Base-by-base conservation (phyloP, 2,888 invertebrate genomes). In the Cyclophora albipunctata region DNA sequence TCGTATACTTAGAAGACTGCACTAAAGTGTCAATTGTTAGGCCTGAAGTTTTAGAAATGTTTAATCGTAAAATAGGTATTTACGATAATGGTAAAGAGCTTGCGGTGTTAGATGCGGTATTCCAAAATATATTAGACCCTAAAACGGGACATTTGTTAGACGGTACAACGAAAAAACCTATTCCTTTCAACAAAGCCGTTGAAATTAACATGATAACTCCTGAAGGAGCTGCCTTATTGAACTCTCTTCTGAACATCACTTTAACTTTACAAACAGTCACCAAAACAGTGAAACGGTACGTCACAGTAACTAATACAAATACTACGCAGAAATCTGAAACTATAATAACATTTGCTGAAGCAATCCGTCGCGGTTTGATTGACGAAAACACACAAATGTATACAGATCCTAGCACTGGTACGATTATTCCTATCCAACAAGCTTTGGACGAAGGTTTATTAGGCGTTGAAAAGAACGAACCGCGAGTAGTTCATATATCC, bases 211-310 rank as follows among this genome's bases (percentile, higher is more conserved):
- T 96, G 66, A 94, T 98, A 40, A 94, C 96, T 6, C 93, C 95
- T 0, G 95, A 96, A 80, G 97, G 97, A 52, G 97, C 97, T 45
- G 93, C 96, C 52, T 90, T 96, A 71, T 90, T 96, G 54, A 95
- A 94, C 80, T 96, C 95, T 66, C 87, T 98, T 49, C 83, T 97
- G 49, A 96, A 96, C 73, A 95, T 98, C 48, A 95, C 96, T 5
- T 91, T 97, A 42, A 96, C 96, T 2, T 93, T 95, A 20, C 95
- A 96, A 74, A 95, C 96, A 4, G 94, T 96, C 37, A 96, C 95
- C 3, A 95, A 94, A 76, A 93, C 96, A 46, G 93, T 96, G 40
- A 94, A 94, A 74, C 90, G 94, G 34, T 94, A 95, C 71, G 94
- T 95, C 2, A 95, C 95, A 0, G 92, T 95, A 34, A 92, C 93